Percentiles rank a stretch among this genome's conserved stretches.
phyloP scores from a whole-genome alignment of 1,140 invertebrate species.

The Apis laboriosa region DNA sequence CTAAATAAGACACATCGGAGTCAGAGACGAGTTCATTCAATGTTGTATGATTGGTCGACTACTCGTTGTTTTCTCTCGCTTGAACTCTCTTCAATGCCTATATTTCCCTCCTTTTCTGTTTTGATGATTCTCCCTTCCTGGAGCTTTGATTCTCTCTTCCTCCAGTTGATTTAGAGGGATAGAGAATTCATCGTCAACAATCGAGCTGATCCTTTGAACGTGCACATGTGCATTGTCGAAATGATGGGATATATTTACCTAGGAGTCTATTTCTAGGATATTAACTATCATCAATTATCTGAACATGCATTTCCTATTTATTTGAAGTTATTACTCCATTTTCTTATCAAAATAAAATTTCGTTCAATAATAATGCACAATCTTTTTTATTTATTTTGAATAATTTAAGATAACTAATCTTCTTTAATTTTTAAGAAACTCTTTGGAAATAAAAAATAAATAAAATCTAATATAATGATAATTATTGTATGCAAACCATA shows the following conservation, averaged over 20 bases:
- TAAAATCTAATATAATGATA: not conserved
- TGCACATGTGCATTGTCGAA: constrained; percentile 43
- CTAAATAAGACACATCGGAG: constrained; percentile 50
- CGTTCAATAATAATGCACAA: not conserved
- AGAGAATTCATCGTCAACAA: not conserved
- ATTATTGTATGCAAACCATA: not conserved
- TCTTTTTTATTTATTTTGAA: not conserved
- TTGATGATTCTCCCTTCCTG: constrained; percentile 10
- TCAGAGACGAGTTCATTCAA: constrained; percentile 74
- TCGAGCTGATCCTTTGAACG: not conserved
- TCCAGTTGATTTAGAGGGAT: not conserved
- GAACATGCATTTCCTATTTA: not conserved
- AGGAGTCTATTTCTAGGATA: constrained; percentile 2
- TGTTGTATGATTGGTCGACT: constrained; percentile 59
- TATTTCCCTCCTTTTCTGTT: constrained; percentile 2
- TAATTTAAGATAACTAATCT: not conserved
- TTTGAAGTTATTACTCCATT: not conserved
- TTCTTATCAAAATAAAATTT: not conserved
- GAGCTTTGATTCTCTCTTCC: not conserved
- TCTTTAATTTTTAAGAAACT: not conserved
- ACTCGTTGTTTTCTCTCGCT: constrained; percentile 25
- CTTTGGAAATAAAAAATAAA: not conserved
- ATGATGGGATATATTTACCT: constrained; percentile 10
- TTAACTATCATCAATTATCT: not conserved
- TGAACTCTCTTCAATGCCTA: not conserved